Conservation (phyloP, 2,888 invertebrate species). For the Galerucella nymphaeae region DNA sequence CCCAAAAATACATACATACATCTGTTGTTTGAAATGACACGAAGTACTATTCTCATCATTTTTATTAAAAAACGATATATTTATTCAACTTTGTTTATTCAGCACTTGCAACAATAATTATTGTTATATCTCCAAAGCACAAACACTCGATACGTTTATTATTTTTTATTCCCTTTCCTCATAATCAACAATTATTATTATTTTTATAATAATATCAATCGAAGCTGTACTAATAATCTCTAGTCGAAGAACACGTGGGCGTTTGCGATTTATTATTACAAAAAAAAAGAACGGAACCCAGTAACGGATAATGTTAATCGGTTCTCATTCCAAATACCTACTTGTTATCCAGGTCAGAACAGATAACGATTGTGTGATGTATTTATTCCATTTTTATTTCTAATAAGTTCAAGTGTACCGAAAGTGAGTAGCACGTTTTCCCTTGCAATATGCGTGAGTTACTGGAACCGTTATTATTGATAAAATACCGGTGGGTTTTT, state of each 20-base stretch:
- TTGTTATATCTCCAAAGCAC: not conserved
- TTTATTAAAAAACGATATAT: too few species aligned
- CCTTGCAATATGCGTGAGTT: constrained; percentile 30
- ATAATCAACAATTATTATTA: not conserved
- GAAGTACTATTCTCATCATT: too few species aligned
- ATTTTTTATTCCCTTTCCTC: not conserved
- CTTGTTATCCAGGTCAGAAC: constrained; percentile 40
- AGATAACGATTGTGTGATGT: constrained; percentile 30
- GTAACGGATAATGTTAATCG: constrained; percentile 28
- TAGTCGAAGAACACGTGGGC: not conserved
- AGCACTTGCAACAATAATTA: not conserved
- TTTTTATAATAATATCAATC: not conserved
- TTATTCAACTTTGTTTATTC: not conserved
- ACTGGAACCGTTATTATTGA: constrained; percentile 15
- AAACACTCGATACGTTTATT: not conserved
- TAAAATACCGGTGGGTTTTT: not conserved
- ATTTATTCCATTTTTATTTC: constrained; percentile 3
- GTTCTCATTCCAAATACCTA: constrained; percentile 40
- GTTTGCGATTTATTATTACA: constrained; percentile 1
- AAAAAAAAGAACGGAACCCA: constrained; percentile 24
- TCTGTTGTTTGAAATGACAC: too few species aligned
- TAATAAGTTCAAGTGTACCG: constrained; percentile 40
- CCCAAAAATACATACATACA: too few species aligned
- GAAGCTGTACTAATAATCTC: not conserved
- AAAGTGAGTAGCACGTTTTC: constrained; percentile 36